Evolutionary conservation across 2,888 invertebrate species (phyloP), one percentile per base, ranked within the genome.

Genomic region (Mimas tiliae): DNA sequence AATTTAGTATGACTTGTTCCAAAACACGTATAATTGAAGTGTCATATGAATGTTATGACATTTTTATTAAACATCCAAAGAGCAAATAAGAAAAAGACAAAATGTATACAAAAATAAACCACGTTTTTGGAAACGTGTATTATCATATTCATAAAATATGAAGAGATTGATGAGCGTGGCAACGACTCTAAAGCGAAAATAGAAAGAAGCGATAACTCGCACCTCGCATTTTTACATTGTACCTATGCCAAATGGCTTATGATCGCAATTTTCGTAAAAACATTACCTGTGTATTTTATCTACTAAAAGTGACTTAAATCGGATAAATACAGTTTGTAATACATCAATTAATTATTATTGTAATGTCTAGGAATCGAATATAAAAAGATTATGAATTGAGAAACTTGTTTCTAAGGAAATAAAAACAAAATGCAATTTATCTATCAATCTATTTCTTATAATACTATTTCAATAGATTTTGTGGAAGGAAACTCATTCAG

Each of bases 181-280:
- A 58, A 58, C 58, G 42, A 58, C 58, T 58, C 58, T n/a, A 34
- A 8, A 19, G 50, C 58, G 58, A 58, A 58, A 58, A 58, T 58
- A 58, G 58, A 58, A 19, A 42, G 58, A 42, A 42, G 42, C 19
- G 58, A 19, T 42, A 19, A 19, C 12, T 58, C 58, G 42, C 19
- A 19, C 42, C 12, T 58, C 58, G 42, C 58, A 58, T 58, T 42
- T 19, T 58, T 58, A 58, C 19, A 34, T 16, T 14, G 4, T 45
- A n/a, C n/a, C n/a, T n/a, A 58, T 42, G 58, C 58, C 58, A 58
- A 58, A 58, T 58, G 19, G 38, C 58, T 58, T 12, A 42, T 12
- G 11, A 19, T 58, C 19, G 12, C 19, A 42, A 58, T 58, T 42
- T 12, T 58, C 58, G 12, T 21, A 58, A 58, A 19, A 38, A 12